These are phyloP conservation scores for Cephus sareptanus DNA, from an alignment of 2,888 invertebrate genomes.

Conservation along the genomic window DNA sequence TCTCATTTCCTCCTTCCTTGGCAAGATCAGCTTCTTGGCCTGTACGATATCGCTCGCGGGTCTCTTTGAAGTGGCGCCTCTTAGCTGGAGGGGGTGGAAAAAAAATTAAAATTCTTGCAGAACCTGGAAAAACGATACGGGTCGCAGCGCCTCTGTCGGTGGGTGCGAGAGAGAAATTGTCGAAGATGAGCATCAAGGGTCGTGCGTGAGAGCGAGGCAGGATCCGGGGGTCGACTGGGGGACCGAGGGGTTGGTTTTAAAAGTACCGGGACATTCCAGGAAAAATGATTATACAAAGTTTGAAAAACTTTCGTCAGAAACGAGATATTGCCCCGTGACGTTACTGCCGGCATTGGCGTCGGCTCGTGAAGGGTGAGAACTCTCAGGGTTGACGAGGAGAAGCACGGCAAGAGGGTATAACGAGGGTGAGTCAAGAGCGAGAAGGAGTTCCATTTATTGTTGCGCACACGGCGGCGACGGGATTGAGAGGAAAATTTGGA, in stretches of 20 bases:
- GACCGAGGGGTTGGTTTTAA: conserved; percentile 29
- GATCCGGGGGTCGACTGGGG: background rate
- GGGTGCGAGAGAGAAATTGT: conserved; percentile 49
- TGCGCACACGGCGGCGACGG: background rate
- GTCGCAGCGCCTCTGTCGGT: conserved; percentile 21
- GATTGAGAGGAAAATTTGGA: background rate
- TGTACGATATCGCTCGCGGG: background rate
- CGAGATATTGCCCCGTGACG: conserved; percentile 37
- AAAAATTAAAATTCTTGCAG: conserved; percentile 53
- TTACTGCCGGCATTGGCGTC: conserved; percentile 21
- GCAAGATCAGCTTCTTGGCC: background rate
- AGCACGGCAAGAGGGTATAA: background rate
- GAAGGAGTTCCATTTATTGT: background rate
- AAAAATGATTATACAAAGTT: conserved; percentile 60
- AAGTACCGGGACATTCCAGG: conserved; percentile 47
- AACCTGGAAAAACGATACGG: conserved; percentile 27
- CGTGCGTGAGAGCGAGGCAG: conserved; percentile 16
- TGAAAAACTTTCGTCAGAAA: conserved; percentile 46
- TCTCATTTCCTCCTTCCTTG: background rate
- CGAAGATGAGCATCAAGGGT: conserved; percentile 44
- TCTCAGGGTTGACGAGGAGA: background rate
- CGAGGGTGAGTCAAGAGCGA: background rate
- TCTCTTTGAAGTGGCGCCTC: background rate
- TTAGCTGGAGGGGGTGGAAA: background rate
- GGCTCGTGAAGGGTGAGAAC: conserved; percentile 14